Percentiles rank a stretch among this genome's conserved stretches.
phyloP scores from a whole-genome alignment of 2,888 invertebrate genomes.

The Dryadula phaetusa region DNA sequence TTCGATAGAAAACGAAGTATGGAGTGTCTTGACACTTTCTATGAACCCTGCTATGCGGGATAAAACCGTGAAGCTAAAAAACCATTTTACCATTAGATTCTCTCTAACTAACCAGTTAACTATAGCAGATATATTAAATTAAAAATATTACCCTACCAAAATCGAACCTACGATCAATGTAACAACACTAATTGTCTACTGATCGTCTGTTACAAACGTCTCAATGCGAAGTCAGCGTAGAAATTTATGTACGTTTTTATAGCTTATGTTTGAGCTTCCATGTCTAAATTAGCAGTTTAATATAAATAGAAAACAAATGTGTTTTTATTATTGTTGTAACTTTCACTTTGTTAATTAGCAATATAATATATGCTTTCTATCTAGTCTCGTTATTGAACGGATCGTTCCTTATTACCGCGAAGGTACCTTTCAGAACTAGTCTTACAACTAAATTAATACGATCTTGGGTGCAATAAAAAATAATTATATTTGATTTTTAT shows the following conservation, averaged over 20 bases:
- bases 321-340: conserved; percentile 18
- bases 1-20: too few species aligned
- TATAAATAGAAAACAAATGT: conserved; percentile 12
- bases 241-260: conserved; percentile 5
- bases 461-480: neutral
- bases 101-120: too few species aligned
- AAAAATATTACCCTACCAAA: neutral
- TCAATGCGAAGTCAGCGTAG: neutral
- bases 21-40: too few species aligned
- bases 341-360: conserved; percentile 25
- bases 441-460: conserved; percentile 2
- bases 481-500: conserved; percentile 9
- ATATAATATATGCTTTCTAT: conserved; percentile 29
- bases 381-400: conserved; percentile 16
- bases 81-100: too few species aligned
- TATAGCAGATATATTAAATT: too few species aligned
- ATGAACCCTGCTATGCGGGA: too few species aligned
- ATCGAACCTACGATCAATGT: too few species aligned
- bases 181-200: too few species aligned
- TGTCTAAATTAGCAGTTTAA: conserved; percentile 13
- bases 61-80: too few species aligned
- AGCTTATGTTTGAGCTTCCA: conserved; percentile 5
- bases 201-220: neutral
- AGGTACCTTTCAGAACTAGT: conserved; percentile 2
- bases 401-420: neutral